Evolutionary conservation across 23 tunicate species (phyloP).

Genomic region (Ciona savignyi): DNA sequence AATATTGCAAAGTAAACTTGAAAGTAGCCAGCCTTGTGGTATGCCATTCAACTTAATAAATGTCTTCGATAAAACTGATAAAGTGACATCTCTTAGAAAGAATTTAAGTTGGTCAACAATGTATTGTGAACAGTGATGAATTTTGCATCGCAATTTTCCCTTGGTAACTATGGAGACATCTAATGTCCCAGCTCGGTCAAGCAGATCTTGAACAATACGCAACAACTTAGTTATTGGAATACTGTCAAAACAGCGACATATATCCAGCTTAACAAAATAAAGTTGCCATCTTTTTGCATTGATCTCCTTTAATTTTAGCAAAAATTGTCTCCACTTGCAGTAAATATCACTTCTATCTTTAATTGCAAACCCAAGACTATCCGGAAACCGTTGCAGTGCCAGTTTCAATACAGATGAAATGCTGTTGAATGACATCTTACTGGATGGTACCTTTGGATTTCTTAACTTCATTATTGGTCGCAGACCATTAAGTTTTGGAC

Average conservation of each 20-base stretch:
- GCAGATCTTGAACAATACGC: conserved; percentile 12
- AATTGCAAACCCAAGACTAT: not conserved
- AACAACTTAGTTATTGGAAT: conserved; percentile 23
- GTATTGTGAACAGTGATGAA: no score
- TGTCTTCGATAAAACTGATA: no score
- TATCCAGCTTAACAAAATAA: conserved; percentile 18
- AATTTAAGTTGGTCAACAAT: no score
- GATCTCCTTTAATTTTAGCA: not conserved
- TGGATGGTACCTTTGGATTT: not conserved
- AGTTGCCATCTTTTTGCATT: not conserved
- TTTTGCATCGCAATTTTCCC: no score
- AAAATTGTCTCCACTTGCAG: not conserved
- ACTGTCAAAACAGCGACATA: conserved; percentile 32
- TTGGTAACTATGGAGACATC: no score
- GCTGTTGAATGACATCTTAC: not conserved
- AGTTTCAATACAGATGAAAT: not conserved
- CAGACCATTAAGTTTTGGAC: not conserved
- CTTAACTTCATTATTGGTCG: conserved; percentile 1
- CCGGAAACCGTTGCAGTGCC: not conserved
- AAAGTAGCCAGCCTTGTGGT: no score
- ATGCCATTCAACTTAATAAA: no score
- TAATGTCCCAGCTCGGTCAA: no score
- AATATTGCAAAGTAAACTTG: no score
- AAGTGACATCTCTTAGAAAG: no score
- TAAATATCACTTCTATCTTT: not conserved